Conservation (phyloP, 2,113 vertebrate genomes). For the Oryzias curvinotus region DNA sequence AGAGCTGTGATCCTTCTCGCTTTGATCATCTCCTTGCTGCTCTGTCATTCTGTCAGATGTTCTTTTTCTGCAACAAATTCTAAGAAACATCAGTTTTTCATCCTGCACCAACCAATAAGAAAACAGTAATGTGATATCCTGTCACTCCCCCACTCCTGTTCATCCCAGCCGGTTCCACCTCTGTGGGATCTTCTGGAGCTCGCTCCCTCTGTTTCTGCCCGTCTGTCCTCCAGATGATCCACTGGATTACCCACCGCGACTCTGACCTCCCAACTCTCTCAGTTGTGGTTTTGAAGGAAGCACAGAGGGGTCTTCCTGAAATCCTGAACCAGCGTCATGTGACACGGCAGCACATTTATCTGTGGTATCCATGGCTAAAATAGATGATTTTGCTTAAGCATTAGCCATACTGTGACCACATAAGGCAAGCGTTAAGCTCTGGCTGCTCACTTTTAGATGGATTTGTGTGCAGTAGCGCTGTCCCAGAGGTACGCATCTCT, state of each 20-base stretch:
- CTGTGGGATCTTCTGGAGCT: conserved; percentile 33
- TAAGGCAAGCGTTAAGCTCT: conserved; percentile 65
- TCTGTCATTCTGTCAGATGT: no score
- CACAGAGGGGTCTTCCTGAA: conserved; percentile 51
- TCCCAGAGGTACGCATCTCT: conserved; percentile 55
- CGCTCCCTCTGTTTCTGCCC: conserved; percentile 28
- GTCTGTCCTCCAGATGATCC: conserved; percentile 55
- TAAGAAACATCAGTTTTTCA: conserved; percentile 14
- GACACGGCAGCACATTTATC: background rate
- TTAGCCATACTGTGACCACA: conserved; percentile 68
- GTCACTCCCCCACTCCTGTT: conserved; percentile 35
- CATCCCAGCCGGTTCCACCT: conserved; percentile 24
- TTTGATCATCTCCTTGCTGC: no score
- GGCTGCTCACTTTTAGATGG: conserved; percentile 29
- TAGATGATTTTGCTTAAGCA: conserved; percentile 31
- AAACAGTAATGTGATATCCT: conserved; percentile 14
- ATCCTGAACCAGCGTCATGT: conserved; percentile 24
- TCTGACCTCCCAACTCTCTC: conserved; percentile 55
- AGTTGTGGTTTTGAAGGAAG: conserved; percentile 58
- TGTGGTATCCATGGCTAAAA: conserved; percentile 48
- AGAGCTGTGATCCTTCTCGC: no score
- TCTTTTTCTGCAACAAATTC: conserved; percentile 12
- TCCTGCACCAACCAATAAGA: conserved; percentile 17
- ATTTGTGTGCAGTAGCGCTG: conserved; percentile 18
- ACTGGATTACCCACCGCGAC: conserved; percentile 53